Percentiles rank a stretch among this genome's conserved stretches.
These are phyloP conservation scores for Monopis laevigella DNA, from an alignment of 2,888 invertebrate species.

Conservation along the genomic window DNA sequence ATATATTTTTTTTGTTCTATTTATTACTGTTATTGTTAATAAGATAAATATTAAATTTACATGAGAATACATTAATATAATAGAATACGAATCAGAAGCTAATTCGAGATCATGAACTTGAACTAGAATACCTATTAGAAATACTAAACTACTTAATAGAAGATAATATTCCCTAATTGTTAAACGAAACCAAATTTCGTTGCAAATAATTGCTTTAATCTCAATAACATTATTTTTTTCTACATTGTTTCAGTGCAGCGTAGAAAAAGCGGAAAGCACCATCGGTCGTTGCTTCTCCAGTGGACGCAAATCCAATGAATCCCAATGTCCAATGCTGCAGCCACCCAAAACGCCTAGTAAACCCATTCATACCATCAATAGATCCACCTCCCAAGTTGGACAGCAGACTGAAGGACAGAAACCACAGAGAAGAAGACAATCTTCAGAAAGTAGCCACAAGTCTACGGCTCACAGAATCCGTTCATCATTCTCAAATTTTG, in stretches of 20 bases:
- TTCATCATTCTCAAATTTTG: slow-evolving; percentile 54
- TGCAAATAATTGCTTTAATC: too few species aligned
- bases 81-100: too few species aligned
- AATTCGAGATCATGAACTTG: too few species aligned
- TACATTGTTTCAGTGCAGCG: slow-evolving; percentile 78
- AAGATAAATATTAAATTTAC: too few species aligned
- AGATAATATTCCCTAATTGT: too few species aligned
- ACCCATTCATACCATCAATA: slow-evolving; percentile 57
- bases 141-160: too few species aligned
- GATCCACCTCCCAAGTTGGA: slow-evolving; percentile 37
- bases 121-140: too few species aligned
- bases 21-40: too few species aligned
- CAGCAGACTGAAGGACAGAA: slow-evolving; percentile 54
- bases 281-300: slow-evolving; percentile 73
- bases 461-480: slow-evolving; percentile 48
- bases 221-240: too few species aligned
- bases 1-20: too few species aligned
- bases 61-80: too few species aligned
- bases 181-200: too few species aligned
- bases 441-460: slow-evolving; percentile 49
- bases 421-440: slow-evolving; percentile 40
- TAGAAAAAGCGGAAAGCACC: slow-evolving; percentile 64
- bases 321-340: slow-evolving; percentile 76
- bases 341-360: slow-evolving; percentile 57
- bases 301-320: slow-evolving; percentile 78